Evolutionary conservation across 2,888 invertebrate species (phyloP).

Genomic region (Fragum fragum): DNA sequence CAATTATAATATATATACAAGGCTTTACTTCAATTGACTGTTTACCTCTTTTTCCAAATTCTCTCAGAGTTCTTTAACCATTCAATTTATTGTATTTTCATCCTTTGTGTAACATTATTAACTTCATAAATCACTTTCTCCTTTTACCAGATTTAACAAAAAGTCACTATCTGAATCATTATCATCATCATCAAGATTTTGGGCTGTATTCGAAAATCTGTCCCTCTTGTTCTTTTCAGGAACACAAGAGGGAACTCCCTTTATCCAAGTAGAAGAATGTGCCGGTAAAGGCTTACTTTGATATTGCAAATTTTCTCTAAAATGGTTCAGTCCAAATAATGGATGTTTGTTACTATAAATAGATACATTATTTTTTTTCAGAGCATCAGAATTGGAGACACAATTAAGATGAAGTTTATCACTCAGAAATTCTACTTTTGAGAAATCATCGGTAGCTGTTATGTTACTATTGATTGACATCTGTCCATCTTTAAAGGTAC

Average conservation of each 20-base stretch:
- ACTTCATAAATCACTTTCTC: constrained; percentile 5
- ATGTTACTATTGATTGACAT: too few relatives aligned
- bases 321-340: too few relatives aligned
- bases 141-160: constrained; percentile 19
- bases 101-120: too few relatives aligned
- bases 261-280: background rate
- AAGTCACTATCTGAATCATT: constrained; percentile 17
- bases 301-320: too few relatives aligned
- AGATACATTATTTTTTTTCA: too few relatives aligned
- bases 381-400: too few relatives aligned
- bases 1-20: constrained; percentile 20
- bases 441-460: background rate
- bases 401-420: too few relatives aligned
- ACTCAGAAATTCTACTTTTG: background rate
- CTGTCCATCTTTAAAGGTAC: too few relatives aligned
- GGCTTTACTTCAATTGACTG: background rate
- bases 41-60: background rate
- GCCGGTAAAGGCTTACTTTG: background rate
- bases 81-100: too few relatives aligned
- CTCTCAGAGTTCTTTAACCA: background rate
- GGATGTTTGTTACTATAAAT: too few relatives aligned
- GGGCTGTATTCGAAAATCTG: background rate
- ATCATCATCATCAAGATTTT: background rate
- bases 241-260: background rate
- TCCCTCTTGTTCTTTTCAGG: background rate